These are phyloP conservation scores for Tortricodes alternella DNA, from an alignment of 2,888 invertebrate species.

Conservation along the genomic window DNA sequence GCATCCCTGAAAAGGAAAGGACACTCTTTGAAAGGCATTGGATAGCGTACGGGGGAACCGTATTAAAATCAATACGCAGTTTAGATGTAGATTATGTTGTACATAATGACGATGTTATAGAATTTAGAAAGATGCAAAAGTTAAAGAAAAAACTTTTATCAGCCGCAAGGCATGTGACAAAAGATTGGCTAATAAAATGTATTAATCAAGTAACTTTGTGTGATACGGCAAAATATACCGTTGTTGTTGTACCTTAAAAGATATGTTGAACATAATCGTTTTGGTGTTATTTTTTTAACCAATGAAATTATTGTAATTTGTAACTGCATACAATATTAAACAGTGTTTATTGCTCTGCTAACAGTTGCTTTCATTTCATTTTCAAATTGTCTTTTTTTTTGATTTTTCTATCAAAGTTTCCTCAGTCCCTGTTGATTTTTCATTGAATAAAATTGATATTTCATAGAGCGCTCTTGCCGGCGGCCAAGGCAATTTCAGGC, in stretches of 20 bases:
- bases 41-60: slow-evolving; percentile 83
- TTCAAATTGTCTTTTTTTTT: not conserved
- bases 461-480: slow-evolving; percentile 18
- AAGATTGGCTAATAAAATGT: slow-evolving; percentile 67
- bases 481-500: slow-evolving; percentile 22
- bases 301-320: slow-evolving; percentile 2
- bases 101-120: slow-evolving; percentile 56
- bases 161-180: slow-evolving; percentile 61
- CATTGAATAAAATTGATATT: slow-evolving; percentile 30
- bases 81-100: slow-evolving; percentile 65
- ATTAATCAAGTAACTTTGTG: slow-evolving; percentile 60
- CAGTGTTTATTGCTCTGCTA: slow-evolving; percentile 9
- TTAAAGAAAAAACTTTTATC: slow-evolving; percentile 51
- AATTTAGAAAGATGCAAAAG: slow-evolving; percentile 53
- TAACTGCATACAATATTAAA: slow-evolving; percentile 6
- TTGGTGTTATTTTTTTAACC: slow-evolving; percentile 7
- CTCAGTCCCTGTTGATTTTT: slow-evolving; percentile 16
- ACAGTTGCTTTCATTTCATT: slow-evolving; percentile 2
- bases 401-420: slow-evolving; percentile 7
- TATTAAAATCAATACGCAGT: slow-evolving; percentile 62
- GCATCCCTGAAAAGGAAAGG: slow-evolving; percentile 64
- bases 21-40: slow-evolving; percentile 82
- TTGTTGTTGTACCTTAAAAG: slow-evolving; percentile 51
- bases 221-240: slow-evolving; percentile 59
- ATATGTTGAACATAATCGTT: not conserved